Base-by-base conservation (phyloP, 2,113 vertebrate genomes). In the Limanda limanda region DNA sequence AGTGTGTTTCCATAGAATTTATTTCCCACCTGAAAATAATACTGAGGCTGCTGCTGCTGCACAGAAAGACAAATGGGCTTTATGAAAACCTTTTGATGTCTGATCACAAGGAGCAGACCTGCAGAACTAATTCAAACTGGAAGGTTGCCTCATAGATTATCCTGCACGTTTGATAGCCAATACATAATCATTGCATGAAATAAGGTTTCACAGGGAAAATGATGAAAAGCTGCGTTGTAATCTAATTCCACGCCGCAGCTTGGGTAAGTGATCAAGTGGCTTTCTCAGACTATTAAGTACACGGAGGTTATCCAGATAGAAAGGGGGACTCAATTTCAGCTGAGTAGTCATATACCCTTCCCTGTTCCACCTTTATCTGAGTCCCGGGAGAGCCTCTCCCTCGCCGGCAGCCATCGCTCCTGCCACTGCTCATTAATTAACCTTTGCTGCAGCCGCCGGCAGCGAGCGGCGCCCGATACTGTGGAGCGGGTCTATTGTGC, bases 401-500 rank as follows among this genome's bases (percentile, higher is more conserved):
- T 81, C 55, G 79, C 84, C 61, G 59, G 76, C 78, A 86, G 86
- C 85, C 84, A 73, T 86, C 62, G 73, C 76, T 88, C 71, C 85
- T 87, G 85, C 87, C 87, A 68, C 76, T 71, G 86, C 88, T 89
- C 87, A 87, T 93, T 91, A 90, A 93, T 92, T 93, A 92, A 92
- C 89, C 91, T 92, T 90, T 90, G 83, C 85, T 84, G 87, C 77
- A 67, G 82, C 79, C 64, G 18, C 81, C 78, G 81, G 90, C 84
- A 83, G 79, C 81, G 72, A 63, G 79, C 66, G 73, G 60, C 35
- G 74, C 18, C 78, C 76, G 71, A 73, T 82, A 81, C 78, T 72
- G 69, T 72, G 82, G 58, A 66, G 76, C 20, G 14, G 55, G 62
- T 65, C 74, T 25, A 78, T 85, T 85, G 82, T 86, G 77, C 70